These are phyloP conservation scores for Amiota communis DNA, from an alignment of 2,888 invertebrate genomes.

Conservation along the genomic window DNA sequence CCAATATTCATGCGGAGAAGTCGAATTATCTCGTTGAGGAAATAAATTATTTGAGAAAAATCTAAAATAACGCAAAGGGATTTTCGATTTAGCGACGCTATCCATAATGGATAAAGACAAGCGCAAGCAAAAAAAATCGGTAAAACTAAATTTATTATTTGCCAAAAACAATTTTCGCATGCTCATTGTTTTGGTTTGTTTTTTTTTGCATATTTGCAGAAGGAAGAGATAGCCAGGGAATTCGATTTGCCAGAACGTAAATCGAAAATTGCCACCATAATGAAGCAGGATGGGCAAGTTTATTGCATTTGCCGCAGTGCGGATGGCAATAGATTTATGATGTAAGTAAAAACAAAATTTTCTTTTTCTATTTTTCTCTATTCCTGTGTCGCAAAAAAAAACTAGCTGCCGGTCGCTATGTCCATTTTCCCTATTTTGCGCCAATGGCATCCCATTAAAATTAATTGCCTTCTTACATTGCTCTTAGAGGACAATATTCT, in stretches of 20 bases:
- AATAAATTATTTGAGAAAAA: no score
- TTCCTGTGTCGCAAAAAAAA: neutral
- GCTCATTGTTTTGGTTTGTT: neutral
- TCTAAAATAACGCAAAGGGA: no score
- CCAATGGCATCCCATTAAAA: no score
- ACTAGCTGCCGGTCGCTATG: no score
- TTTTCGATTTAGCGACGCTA: no score
- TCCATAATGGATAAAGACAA: neutral
- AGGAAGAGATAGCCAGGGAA: slow-evolving; percentile 91
- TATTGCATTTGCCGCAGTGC: slow-evolving; percentile 96
- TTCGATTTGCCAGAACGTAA: slow-evolving; percentile 91
- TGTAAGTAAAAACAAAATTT: slow-evolving; percentile 76
- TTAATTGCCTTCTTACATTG: no score
- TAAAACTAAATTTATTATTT: neutral
- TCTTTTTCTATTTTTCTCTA: neutral
- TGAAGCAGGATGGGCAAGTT: slow-evolving; percentile 91
- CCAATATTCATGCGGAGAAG: no score
- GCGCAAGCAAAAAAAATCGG: slow-evolving; percentile 10
- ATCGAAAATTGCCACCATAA: slow-evolving; percentile 89
- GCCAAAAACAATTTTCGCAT: neutral
- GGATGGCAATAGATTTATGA: slow-evolving; percentile 97
- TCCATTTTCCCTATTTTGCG: no score
- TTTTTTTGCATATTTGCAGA: slow-evolving; percentile 69
- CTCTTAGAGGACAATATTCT: no score
- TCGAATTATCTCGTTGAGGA: no score